Base-by-base conservation (phyloP, 2,797 vertebrate species). In the Spea hammondii region DNA sequence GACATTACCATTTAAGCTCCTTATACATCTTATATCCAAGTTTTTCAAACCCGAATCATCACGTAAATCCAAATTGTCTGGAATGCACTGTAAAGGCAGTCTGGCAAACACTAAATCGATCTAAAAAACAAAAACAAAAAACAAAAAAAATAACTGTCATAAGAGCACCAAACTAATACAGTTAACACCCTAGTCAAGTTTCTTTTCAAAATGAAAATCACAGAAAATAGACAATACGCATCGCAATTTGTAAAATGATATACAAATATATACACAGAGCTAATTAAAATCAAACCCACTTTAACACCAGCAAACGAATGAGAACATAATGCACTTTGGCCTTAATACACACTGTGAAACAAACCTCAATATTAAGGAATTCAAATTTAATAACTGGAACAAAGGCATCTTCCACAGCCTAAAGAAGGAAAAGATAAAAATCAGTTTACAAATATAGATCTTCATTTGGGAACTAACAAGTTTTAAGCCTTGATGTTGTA, bases 351-450 rank as follows among this genome's bases (percentile, higher is more conserved):
- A 6, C 4, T 32, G 47, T 46, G 14, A 46, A 76, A 10, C 75
- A 55, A 77, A 99, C 98, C 95, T 99, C 98, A 86, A 98, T 97
- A 78, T 94, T 94, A 83, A 97, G 94, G 92, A 97, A 98, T 86
- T 97, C 96, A 90, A 99, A 98, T 87, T 99, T 99, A 84, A 99
- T 94, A 88, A 99, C 97, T 0, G 98, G 98, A 77, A 99, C 98
- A 89, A 97, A 99, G 0, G 98, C 97, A 86, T 99, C 97, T 86
- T 98, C 97, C 13, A 99, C 95, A 86, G 97, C 97, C 98, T 99
- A 13, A 54, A 13, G 84, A 84, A 85, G 54, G 4, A 14, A 6
- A 72, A 8, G 53, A 55, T 53, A 11, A 8, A 55, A 59, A 5
- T 8, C 49, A 14, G 32, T 32, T 32, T 32, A 32, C 32, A 32